Percentiles rank a stretch among this genome's conserved stretches.
Evolutionary conservation across 2,113 vertebrate genomes (phyloP).

Genomic region (Canis aureus): DNA sequence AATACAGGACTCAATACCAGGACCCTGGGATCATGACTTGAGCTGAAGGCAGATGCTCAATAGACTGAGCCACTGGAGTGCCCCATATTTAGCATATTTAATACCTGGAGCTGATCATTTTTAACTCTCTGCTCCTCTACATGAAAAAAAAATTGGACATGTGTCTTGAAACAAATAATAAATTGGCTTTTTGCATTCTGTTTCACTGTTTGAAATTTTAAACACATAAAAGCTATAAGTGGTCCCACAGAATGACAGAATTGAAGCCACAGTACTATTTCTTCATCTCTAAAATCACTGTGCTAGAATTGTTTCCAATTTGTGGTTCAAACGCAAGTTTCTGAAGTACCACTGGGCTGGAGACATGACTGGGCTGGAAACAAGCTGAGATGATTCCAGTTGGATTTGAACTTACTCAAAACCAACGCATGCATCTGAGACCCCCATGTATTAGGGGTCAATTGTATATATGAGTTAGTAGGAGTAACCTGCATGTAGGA

Average conservation of each 20-base stretch:
- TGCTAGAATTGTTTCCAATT: background rate
- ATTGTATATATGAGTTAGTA: background rate
- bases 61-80: no score
- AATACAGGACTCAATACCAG: no score
- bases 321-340: background rate
- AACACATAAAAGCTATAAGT: background rate
- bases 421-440: background rate
- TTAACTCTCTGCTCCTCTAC: background rate
- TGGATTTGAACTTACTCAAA: background rate
- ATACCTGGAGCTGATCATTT: background rate
- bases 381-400: background rate
- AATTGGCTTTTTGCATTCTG: background rate
- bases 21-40: no score
- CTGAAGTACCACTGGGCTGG: background rate
- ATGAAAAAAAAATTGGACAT: background rate
- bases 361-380: background rate
- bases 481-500: background rate
- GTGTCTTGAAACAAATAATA: background rate
- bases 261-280: conserved; percentile 30
- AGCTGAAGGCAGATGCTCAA: no score
- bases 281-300: background rate
- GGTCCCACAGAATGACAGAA: background rate
- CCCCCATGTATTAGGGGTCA: no score
- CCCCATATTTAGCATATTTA: background rate
- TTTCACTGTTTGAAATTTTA: conserved; percentile 42